These are phyloP conservation scores for Bombycilla garrulus DNA, from an alignment of 2,113 vertebrate species.

Conservation along the genomic window DNA sequence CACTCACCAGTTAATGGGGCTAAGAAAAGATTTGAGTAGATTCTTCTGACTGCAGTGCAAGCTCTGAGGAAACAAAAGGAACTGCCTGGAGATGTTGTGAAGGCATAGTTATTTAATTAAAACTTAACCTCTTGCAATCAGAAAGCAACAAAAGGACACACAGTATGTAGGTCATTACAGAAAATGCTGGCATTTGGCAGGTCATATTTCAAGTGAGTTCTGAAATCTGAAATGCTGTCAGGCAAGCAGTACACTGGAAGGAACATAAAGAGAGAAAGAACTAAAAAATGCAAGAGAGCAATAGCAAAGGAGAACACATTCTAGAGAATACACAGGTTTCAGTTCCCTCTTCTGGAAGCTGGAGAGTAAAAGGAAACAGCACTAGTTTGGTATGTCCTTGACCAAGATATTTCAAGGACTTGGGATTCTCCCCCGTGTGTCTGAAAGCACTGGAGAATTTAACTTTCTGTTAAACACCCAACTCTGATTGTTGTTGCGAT, in stretches of 20 bases:
- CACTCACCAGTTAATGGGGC: conserved; percentile 45
- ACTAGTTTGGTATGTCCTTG: fast-evolving
- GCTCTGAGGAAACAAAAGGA: background rate
- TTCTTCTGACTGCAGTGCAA: conserved; percentile 6
- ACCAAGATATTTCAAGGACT: background rate
- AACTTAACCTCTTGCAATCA: conserved; percentile 12
- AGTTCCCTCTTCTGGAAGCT: background rate
- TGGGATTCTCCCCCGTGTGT: fast-evolving
- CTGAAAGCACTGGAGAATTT: background rate
- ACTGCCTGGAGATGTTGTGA: background rate
- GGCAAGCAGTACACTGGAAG: background rate
- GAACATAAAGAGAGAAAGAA: background rate
- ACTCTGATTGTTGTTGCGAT: background rate
- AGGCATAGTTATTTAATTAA: conserved; percentile 9
- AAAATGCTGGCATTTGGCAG: background rate
- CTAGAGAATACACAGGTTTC: background rate
- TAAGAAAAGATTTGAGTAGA: conserved; percentile 59
- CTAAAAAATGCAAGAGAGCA: background rate
- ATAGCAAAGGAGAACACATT: background rate
- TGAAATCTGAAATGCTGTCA: background rate
- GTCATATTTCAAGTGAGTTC: background rate
- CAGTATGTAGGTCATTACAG: background rate
- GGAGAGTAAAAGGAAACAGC: background rate
- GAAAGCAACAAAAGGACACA: background rate
- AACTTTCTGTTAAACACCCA: background rate